phyloP scores from a whole-genome alignment of 2,888 invertebrate genomes.

The Lamellibrachia satsuma region DNA sequence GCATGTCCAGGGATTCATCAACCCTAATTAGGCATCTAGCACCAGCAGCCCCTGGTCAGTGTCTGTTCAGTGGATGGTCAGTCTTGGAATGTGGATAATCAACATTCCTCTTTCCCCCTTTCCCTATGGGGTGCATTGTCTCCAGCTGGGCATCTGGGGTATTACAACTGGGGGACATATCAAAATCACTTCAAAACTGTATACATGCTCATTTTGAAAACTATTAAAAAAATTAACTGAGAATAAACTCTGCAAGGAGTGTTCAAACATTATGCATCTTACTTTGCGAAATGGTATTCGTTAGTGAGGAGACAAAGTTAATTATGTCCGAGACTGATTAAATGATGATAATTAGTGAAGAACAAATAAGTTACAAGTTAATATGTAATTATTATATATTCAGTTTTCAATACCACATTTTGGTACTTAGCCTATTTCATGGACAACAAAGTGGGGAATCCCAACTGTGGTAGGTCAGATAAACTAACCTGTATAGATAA shows the following conservation, averaged over 20 bases:
- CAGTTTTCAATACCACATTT: background rate
- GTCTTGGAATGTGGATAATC: background rate
- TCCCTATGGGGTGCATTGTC: slow-evolving; percentile 7
- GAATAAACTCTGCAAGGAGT: too few species aligned
- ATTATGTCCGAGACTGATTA: too few species aligned
- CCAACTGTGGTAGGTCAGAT: background rate
- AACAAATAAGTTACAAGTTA: too few species aligned
- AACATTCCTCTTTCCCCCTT: background rate
- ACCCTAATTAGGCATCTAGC: background rate
- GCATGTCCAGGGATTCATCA: background rate
- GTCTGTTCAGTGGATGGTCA: background rate
- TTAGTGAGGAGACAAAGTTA: too few species aligned
- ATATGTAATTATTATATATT: too few species aligned
- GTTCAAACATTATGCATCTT: too few species aligned
- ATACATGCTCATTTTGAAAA: too few species aligned
- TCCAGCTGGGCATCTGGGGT: background rate
- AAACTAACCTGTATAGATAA: background rate
- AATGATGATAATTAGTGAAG: too few species aligned
- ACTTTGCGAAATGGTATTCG: too few species aligned
- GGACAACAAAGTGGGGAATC: background rate
- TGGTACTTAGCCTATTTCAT: background rate
- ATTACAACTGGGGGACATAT: background rate
- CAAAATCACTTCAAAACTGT: background rate
- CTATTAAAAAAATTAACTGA: too few species aligned
- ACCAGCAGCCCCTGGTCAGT: background rate